Evolutionary conservation across 2,888 invertebrate genomes (phyloP).

Genomic region (Plagodis pulveraria): DNA sequence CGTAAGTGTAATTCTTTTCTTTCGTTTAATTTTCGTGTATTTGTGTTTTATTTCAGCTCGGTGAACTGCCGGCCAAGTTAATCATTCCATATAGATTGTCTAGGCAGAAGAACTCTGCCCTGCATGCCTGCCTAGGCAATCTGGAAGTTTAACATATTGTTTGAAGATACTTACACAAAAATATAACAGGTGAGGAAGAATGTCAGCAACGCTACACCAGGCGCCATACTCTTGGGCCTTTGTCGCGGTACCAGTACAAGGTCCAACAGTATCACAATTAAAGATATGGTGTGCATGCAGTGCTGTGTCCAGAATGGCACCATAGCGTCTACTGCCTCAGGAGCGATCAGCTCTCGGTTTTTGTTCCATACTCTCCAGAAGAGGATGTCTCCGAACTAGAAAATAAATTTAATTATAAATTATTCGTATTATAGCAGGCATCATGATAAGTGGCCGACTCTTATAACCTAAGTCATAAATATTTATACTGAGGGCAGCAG

Average conservation of each 20-base stretch:
- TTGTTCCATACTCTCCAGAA: conserved; percentile 73
- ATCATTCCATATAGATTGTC: too few species aligned
- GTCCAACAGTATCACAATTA: conserved; percentile 60
- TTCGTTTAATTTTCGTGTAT: too few species aligned
- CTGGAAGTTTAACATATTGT: too few species aligned
- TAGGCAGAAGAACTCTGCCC: too few species aligned
- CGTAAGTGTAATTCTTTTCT: too few species aligned
- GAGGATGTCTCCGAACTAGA: conserved; percentile 69
- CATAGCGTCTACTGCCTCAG: conserved; percentile 52
- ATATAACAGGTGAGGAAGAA: conserved; percentile 52
- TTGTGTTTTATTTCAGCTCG: too few species aligned
- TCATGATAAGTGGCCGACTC: too few species aligned
- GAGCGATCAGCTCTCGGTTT: conserved; percentile 61
- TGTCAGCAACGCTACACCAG: conserved; percentile 48
- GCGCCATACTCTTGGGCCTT: conserved; percentile 53
- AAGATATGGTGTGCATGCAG: conserved; percentile 68
- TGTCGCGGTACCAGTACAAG: conserved; percentile 58
- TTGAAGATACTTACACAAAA: conserved; percentile 55
- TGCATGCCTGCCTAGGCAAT: too few species aligned
- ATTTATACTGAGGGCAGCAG: too few species aligned
- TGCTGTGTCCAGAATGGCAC: conserved; percentile 71
- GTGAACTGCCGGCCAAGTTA: too few species aligned
- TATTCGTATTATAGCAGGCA: too few species aligned
- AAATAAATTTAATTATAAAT: conserved; percentile 14
- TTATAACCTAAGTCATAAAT: too few species aligned